Evolutionary conservation across 2,113 vertebrate genomes (phyloP).

Genomic region (Chlamydotis undulata): DNA sequence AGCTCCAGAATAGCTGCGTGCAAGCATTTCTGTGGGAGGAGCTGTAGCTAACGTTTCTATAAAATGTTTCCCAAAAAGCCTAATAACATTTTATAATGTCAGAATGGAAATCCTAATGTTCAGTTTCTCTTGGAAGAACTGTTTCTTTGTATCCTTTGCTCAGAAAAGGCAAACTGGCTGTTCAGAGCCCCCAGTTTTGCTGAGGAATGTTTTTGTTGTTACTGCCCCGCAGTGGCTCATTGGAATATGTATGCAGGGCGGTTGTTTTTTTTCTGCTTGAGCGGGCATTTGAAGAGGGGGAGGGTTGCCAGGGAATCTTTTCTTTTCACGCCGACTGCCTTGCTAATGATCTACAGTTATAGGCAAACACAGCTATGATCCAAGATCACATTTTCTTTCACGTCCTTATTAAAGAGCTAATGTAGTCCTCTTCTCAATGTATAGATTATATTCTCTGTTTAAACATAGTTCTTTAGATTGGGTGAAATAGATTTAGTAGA

Average conservation of each 20-base stretch:
- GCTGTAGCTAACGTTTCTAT: not conserved
- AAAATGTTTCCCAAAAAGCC: not conserved
- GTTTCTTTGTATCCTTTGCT: slow-evolving; percentile 9
- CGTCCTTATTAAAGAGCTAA: slow-evolving; percentile 38
- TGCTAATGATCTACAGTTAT: slow-evolving; percentile 59
- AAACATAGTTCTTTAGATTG: slow-evolving; percentile 32
- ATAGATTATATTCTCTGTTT: slow-evolving; percentile 44
- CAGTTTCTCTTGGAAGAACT: not conserved
- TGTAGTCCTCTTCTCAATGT: not conserved
- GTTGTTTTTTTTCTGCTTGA: slow-evolving; percentile 36
- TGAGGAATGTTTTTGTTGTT: slow-evolving; percentile 71
- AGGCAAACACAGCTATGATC: slow-evolving; percentile 31
- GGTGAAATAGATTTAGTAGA: slow-evolving; percentile 26
- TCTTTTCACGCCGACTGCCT: slow-evolving; percentile 40
- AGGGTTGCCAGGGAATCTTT: slow-evolving; percentile 41
- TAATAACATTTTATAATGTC: slow-evolving; percentile 3
- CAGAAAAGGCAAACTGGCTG: not conserved
- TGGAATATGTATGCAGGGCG: slow-evolving; percentile 64
- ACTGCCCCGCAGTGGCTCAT: slow-evolving; percentile 72
- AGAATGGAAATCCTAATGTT: slow-evolving; percentile 14
- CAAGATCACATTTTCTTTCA: slow-evolving; percentile 45
- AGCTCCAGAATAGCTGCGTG: not conserved
- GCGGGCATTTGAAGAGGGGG: slow-evolving; percentile 31
- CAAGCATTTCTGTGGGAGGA: not conserved
- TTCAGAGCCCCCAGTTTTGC: slow-evolving; percentile 41